Evolutionary conservation across 2,797 vertebrate genomes (phyloP).

Genomic region (Xenops minutus): DNA sequence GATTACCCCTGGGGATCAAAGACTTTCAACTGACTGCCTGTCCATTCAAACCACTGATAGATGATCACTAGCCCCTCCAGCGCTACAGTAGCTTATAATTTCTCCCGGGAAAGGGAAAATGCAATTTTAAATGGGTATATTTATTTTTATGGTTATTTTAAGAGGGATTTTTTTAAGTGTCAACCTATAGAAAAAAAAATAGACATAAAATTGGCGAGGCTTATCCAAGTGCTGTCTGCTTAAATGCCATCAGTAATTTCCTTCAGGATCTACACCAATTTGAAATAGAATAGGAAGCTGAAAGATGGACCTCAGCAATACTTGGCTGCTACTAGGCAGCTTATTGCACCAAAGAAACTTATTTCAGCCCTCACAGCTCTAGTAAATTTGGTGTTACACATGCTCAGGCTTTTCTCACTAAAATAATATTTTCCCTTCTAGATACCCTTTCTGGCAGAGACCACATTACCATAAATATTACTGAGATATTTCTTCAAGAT

Average conservation of each 20-base stretch:
- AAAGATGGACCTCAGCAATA: neutral
- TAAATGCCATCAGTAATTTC: neutral
- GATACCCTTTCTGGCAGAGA: neutral
- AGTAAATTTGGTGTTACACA: neutral
- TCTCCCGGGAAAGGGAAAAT: neutral
- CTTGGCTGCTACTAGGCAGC: neutral
- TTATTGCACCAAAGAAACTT: neutral
- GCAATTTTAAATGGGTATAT: neutral
- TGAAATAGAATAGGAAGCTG: neutral
- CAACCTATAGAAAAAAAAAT: neutral
- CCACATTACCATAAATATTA: slow-evolving; percentile 28
- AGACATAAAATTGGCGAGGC: neutral
- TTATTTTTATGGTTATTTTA: neutral
- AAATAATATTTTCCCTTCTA: slow-evolving; percentile 45
- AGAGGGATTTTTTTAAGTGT: neutral
- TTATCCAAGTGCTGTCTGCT: neutral
- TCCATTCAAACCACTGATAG: slow-evolving; percentile 23
- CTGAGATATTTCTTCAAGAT: slow-evolving; percentile 32
- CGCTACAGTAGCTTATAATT: neutral
- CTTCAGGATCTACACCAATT: neutral
- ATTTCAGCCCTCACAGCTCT: neutral
- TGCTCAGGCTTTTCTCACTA: neutral
- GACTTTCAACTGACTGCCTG: slow-evolving; percentile 16
- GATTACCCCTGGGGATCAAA: slow-evolving; percentile 43
- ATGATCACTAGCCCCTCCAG: neutral